phyloP scores from a whole-genome alignment of 2,888 invertebrate genomes.

The Steinernema carpocapsae region DNA sequence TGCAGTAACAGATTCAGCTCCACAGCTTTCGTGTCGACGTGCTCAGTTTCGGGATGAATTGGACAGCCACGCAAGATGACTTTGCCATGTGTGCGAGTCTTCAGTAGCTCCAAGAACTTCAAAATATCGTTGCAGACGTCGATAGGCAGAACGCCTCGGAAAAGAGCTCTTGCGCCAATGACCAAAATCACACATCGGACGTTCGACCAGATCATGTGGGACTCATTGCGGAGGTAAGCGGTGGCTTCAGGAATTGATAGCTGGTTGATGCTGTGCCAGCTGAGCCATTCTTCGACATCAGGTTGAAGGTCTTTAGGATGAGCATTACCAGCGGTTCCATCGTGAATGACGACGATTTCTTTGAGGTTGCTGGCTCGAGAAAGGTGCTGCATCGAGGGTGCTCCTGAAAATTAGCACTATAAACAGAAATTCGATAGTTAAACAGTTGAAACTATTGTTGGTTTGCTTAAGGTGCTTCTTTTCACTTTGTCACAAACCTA shows the following conservation, averaged over 20 bases:
- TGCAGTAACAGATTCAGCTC: background rate
- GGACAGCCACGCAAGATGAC: background rate
- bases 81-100: background rate
- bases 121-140: background rate
- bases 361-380: background rate
- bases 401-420: background rate
- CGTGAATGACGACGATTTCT: conserved; percentile 1
- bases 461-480: too few relatives aligned
- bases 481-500: too few relatives aligned
- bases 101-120: background rate
- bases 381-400: background rate
- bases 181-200: background rate
- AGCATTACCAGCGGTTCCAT: background rate
- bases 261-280: conserved; percentile 1
- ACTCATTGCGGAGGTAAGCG: background rate
- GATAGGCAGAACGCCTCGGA: background rate
- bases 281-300: background rate
- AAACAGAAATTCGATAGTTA: too few relatives aligned
- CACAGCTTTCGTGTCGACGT: background rate
- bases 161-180: background rate
- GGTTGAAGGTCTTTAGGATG: background rate
- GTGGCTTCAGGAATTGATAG: background rate
- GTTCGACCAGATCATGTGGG: background rate
- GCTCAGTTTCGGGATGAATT: background rate
- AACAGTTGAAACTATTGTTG: too few relatives aligned